phyloP scores from a whole-genome alignment of 1,140 invertebrate genomes.

The Drosophila albomicans region DNA sequence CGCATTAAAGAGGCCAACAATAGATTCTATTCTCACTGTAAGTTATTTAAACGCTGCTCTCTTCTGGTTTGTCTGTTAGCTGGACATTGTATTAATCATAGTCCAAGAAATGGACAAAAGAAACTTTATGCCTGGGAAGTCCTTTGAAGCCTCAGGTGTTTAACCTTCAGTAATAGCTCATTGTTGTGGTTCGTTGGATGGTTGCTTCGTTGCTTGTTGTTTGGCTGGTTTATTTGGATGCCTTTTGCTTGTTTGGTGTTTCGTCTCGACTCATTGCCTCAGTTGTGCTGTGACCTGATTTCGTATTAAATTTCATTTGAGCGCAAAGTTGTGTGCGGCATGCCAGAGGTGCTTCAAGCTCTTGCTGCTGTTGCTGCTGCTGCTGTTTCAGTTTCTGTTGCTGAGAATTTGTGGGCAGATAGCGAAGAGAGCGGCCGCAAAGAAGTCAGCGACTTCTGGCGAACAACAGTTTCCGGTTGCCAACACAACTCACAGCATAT shows the following conservation, averaged over 20 bases:
- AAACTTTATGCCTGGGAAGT: too few species aligned
- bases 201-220: not conserved
- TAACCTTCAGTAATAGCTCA: not conserved
- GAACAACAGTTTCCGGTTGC: not conserved
- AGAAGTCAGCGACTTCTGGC: not conserved
- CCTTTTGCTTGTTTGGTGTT: not conserved
- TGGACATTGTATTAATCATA: too few species aligned
- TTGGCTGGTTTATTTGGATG: not conserved
- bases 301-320: slow-evolving; percentile 2
- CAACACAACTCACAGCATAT: slow-evolving; percentile 4
- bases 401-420: not conserved
- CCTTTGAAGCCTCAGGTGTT: not conserved
- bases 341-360: not conserved
- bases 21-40: too few species aligned
- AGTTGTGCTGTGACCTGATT: slow-evolving; percentile 1
- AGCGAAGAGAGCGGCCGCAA: not conserved
- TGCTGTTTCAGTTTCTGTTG: not conserved
- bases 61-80: too few species aligned
- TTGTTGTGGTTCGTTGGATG: not conserved
- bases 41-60: too few species aligned
- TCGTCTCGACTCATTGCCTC: not conserved
- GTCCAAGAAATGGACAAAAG: too few species aligned
- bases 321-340: not conserved
- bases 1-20: too few species aligned
- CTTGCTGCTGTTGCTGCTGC: not conserved